Conservation (phyloP, 2,888 invertebrate genomes). For the Cybosia mesomella region DNA sequence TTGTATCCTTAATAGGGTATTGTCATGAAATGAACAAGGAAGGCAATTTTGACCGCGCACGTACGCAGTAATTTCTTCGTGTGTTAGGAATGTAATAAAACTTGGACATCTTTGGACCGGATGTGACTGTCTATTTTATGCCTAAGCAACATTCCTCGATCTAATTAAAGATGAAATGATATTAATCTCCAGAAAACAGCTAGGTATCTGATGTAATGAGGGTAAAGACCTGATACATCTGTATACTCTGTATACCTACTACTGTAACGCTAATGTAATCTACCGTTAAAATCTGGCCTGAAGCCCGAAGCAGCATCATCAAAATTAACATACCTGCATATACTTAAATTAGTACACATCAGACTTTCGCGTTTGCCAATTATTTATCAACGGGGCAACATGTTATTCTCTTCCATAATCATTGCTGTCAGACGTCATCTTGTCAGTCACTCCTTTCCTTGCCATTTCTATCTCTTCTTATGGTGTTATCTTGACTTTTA, state of each 20-base stretch:
- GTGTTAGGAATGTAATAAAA: conserved; percentile 78
- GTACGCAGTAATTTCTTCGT: conserved; percentile 66
- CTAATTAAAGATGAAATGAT: conserved; percentile 33
- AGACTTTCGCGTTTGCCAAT: not conserved
- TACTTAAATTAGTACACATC: not conserved
- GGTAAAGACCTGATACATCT: conserved; percentile 1
- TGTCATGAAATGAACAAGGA: conserved; percentile 70
- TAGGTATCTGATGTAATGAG: conserved; percentile 4
- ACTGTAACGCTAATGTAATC: not conserved
- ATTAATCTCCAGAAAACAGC: conserved; percentile 15
- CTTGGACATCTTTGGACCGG: conserved; percentile 66
- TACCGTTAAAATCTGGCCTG: not conserved
- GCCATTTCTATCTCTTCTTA: not conserved
- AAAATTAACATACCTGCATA: not conserved
- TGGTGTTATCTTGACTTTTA: not conserved
- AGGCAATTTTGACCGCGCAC: conserved; percentile 72
- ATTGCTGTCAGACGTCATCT: not conserved
- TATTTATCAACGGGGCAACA: not conserved
- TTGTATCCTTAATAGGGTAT: conserved; percentile 74
- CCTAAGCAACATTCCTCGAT: conserved; percentile 26
- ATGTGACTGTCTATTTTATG: conserved; percentile 57
- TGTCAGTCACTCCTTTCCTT: not conserved
- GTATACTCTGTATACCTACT: not conserved
- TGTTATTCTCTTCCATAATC: not conserved
- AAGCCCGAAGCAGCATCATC: not conserved